These are phyloP conservation scores for Danaus chrysippus DNA, from an alignment of 2,888 invertebrate genomes.

Conservation along the genomic window DNA sequence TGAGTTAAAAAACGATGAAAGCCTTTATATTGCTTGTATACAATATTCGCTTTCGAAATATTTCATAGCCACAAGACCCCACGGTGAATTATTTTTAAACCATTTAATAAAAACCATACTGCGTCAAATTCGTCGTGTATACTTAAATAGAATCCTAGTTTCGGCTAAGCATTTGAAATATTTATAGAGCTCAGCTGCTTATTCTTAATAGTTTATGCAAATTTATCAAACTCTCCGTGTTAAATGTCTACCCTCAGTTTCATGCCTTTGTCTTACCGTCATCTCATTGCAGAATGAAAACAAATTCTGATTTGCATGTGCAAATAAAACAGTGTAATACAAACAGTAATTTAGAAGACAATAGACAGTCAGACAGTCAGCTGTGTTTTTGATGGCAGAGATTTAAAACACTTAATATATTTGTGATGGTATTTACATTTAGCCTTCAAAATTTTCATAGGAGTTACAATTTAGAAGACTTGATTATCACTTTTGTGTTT, in stretches of 20 bases:
- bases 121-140: slow-evolving; percentile 18
- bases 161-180: slow-evolving; percentile 26
- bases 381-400: slow-evolving; percentile 48
- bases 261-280: slow-evolving; percentile 34
- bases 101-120: slow-evolving; percentile 32
- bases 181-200: slow-evolving; percentile 59
- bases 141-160: slow-evolving; percentile 16
- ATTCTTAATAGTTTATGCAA: slow-evolving; percentile 75
- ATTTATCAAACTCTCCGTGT: slow-evolving; percentile 41
- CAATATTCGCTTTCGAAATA: neutral
- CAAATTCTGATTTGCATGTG: slow-evolving; percentile 76
- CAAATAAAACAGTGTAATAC: slow-evolving; percentile 74
- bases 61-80: neutral
- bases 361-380: slow-evolving; percentile 60
- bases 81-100: neutral
- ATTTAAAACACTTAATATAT: slow-evolving; percentile 67
- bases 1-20: slow-evolving; percentile 23
- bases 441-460: neutral
- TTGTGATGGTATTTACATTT: slow-evolving; percentile 52
- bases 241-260: slow-evolving; percentile 35
- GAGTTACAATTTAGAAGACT: too few relatives aligned
- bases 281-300: slow-evolving; percentile 58
- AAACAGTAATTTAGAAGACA: slow-evolving; percentile 74
- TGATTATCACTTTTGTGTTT: too few relatives aligned
- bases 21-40: neutral